Evolutionary conservation across 2,113 vertebrate species (phyloP), one percentile per base, ranked within the genome.

Genomic region (Macquaria ambigua): DNA sequence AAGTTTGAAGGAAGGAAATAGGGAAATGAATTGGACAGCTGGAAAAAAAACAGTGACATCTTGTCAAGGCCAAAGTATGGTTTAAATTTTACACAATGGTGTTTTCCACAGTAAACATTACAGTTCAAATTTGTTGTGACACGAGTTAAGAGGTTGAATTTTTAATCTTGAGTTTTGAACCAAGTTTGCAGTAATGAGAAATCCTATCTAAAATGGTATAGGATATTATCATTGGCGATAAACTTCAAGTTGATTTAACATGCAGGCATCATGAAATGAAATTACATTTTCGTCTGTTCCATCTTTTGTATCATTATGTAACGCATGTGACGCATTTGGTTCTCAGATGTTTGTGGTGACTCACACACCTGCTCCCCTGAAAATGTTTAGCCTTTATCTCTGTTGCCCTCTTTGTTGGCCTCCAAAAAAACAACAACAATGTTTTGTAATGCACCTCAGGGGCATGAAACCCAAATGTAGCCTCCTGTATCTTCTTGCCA

Each of bases 31-130:
- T 46, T 43, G 28, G 10, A 58, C 39, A 59, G 23, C 71, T 87
- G 72, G 63, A 74, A 76, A 70, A 71, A 72, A 70, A 71, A 72
- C 55, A 48, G 25, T 55, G n/a, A 82, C 48, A 69, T 79, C 34
- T 43, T 74, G 14, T 16, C 21, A 43, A 46, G 8, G 11, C 11
- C 55, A 59, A 20, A 43, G 46, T 23, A 20, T 34, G 18, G 25
- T 41, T 53, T 37, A 68, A 68, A 6, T 18, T 56, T 20, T 34
- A 8, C 31, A 58, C 56, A 9, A n/a, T 59, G 9, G 34, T 25
- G 8, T 67, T 67, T 56, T 46, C 5, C 20, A 67, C 15, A 20
- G 20, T 39, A 25, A 48, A 55, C 1, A 11, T 50, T 25, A 14
- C 6, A 39, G 25, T 8, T 67, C 4, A 1, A 11, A 50, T 16